A percentile compares a stretch with the other conserved stretches of the same genome.
These are phyloP conservation scores for Drosophila pseudoananassae DNA, from an alignment of 1,140 invertebrate genomes.

Conservation along the genomic window DNA sequence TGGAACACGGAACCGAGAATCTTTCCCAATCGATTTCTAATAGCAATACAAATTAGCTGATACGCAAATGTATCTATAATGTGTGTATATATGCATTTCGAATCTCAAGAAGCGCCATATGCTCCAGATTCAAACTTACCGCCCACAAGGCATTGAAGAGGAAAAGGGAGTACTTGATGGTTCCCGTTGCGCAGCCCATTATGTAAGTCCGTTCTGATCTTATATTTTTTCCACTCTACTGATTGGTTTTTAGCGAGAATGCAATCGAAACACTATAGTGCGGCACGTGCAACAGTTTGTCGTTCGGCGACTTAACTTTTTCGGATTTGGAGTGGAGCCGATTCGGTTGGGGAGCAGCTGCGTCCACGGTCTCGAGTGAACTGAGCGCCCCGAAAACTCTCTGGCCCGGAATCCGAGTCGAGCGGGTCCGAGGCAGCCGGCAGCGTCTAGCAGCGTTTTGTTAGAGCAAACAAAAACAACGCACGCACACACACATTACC, in stretches of 20 bases:
- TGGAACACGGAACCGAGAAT: background rate
- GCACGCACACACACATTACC: constrained; percentile 30
- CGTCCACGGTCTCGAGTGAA: constrained; percentile 75
- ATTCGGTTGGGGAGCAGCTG: constrained; percentile 41
- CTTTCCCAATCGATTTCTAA: constrained; percentile 11
- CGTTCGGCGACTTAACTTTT: constrained; percentile 10
- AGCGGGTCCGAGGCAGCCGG: constrained; percentile 34
- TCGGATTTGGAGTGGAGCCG: constrained; percentile 16
- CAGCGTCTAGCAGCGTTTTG: constrained; percentile 30
- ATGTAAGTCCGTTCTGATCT: constrained; percentile 17
- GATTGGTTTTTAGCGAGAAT: constrained; percentile 15
- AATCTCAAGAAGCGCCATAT: constrained; percentile 18
- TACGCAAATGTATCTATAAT: constrained; percentile 7
- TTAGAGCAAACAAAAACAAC: constrained; percentile 50
- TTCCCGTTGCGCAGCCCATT: constrained; percentile 89
- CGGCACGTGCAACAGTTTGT: constrained; percentile 61
- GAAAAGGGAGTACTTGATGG: constrained; percentile 92
- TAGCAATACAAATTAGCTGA: constrained; percentile 23
- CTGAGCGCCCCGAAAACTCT: constrained; percentile 63
- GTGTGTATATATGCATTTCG: background rate
- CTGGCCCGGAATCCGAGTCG: constrained; percentile 42
- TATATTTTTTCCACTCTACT: background rate
- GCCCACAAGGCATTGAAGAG: constrained; percentile 93
- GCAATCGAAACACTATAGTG: constrained; percentile 12
- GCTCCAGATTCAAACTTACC: constrained; percentile 86